Conservation (phyloP, 1,140 invertebrate genomes). For the Dufourea novaeangliae region DNA sequence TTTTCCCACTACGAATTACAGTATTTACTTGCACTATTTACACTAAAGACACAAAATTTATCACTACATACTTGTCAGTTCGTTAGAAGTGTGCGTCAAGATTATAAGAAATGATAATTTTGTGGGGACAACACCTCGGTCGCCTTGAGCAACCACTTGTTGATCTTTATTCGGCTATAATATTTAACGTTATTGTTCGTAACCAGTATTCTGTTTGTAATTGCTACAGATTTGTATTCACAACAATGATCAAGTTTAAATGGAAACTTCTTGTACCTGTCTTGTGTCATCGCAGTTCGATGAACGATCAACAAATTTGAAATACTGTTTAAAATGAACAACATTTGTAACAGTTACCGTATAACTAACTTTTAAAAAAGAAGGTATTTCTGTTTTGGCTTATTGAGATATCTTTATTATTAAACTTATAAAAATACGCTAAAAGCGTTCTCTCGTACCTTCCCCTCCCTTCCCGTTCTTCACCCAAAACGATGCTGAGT, state of each 20-base stretch:
- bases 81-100: not conserved
- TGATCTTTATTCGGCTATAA: not conserved
- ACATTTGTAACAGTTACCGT: not conserved
- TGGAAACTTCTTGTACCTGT: not conserved
- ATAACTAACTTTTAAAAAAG: constrained; percentile 2
- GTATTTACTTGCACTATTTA: not conserved
- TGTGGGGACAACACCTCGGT: not conserved
- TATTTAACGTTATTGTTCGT: not conserved
- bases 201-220: constrained; percentile 1
- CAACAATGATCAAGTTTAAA: not conserved
- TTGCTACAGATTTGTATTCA: constrained; percentile 26
- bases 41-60: not conserved
- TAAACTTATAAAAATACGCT: constrained; percentile 45
- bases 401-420: constrained; percentile 22
- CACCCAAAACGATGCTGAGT: not conserved
- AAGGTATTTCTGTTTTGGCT: constrained; percentile 12
- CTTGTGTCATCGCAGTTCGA: not conserved
- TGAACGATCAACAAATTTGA: not conserved
- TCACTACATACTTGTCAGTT: not conserved
- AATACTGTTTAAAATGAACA: constrained; percentile 1
- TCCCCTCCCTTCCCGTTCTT: not conserved
- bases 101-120: not conserved
- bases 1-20: not conserved
- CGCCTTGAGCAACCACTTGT: not conserved
- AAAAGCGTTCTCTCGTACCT: constrained; percentile 35